These are phyloP conservation scores for Coptodon rendalli DNA, from an alignment of 2,113 vertebrate genomes.

Conservation along the genomic window DNA sequence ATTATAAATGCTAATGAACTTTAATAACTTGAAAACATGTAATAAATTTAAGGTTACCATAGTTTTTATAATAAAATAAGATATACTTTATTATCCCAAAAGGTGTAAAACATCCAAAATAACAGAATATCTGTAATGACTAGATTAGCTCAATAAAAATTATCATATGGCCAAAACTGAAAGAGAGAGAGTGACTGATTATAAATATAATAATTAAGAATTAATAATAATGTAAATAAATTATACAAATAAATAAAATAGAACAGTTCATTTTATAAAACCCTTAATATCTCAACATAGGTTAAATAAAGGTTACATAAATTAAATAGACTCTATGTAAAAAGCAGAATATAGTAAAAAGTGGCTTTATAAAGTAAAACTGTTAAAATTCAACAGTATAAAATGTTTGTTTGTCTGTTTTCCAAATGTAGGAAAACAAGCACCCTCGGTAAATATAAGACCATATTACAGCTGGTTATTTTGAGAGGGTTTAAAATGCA, in stretches of 20 bases:
- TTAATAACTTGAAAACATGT: neutral
- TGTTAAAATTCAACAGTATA: neutral
- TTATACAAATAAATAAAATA: neutral
- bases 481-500: neutral
- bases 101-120: neutral
- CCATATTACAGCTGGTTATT: neutral
- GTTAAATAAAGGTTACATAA: neutral
- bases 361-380: neutral
- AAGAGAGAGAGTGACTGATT: neutral
- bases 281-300: neutral
- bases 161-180: neutral
- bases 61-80: neutral
- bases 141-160: neutral
- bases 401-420: rapidly evolving
- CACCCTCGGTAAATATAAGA: neutral
- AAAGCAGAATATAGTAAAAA: neutral
- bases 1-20: neutral
- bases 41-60: neutral
- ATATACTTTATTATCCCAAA: neutral
- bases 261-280: neutral
- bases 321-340: neutral
- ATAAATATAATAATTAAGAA: neutral
- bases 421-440: neutral
- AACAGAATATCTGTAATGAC: neutral
- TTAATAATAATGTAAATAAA: neutral